phyloP scores from a whole-genome alignment of 2,113 vertebrate species.

The Columba livia region DNA sequence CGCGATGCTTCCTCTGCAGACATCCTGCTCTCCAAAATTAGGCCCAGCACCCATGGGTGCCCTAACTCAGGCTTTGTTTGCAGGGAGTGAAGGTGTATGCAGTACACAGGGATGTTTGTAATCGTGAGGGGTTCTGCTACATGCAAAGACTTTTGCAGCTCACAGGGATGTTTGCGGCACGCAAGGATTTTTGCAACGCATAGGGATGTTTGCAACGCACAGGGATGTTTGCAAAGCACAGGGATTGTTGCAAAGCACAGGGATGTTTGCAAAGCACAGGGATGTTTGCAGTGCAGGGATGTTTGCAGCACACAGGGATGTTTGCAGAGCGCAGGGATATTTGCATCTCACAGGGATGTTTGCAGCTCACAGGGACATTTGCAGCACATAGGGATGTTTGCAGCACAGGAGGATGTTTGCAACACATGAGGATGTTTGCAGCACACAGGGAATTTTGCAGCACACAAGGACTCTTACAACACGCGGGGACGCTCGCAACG shows the following conservation, averaged over 20 bases:
- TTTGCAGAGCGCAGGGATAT: too few relatives aligned
- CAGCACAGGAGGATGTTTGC: neutral
- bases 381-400: neutral
- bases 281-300: neutral
- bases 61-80: neutral
- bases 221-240: accelerated
- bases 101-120: neutral
- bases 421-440: accelerated
- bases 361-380: too few relatives aligned
- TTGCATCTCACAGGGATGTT: too few relatives aligned
- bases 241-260: too few relatives aligned
- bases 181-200: accelerated
- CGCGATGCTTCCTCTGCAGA: neutral
- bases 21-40: neutral
- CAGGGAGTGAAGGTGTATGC: too few relatives aligned
- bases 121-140: neutral
- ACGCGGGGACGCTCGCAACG: accelerated
- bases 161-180: too few relatives aligned
- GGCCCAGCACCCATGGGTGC: neutral
- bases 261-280: too few relatives aligned
- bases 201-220: too few relatives aligned
- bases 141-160: too few relatives aligned
- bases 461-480: too few relatives aligned
- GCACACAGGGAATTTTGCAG: too few relatives aligned
- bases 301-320: neutral